Conservation (phyloP, 2,888 invertebrate genomes). For the Cancer borealis region DNA sequence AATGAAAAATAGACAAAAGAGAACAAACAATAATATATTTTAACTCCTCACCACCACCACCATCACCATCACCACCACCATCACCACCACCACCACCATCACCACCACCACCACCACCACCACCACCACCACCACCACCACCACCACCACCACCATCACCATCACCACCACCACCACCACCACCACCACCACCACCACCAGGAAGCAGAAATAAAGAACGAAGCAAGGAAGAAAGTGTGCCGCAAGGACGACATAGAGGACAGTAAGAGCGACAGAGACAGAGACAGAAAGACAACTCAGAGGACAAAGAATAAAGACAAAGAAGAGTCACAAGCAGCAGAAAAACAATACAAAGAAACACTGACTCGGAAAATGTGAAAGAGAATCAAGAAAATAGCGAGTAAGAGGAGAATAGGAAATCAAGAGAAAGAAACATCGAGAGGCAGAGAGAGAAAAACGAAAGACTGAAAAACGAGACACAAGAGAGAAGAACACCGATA, state of each 20-base stretch:
- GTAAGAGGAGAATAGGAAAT: background rate
- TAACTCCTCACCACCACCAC: no score
- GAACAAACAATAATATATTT: background rate
- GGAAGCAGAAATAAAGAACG: slow-evolving; percentile 43
- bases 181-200: background rate
- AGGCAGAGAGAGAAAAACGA: background rate
- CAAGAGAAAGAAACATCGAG: background rate
- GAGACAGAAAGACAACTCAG: slow-evolving; percentile 26
- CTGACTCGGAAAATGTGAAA: background rate
- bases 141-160: background rate
- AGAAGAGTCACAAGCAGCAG: background rate
- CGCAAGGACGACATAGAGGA: slow-evolving; percentile 39
- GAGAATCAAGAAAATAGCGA: background rate
- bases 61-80: no score
- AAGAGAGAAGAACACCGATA: background rate
- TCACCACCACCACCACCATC: background rate
- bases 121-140: background rate
- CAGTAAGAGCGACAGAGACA: background rate
- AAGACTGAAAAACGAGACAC: background rate
- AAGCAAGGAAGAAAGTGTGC: slow-evolving; percentile 3
- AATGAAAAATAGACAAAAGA: background rate
- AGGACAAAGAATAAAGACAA: background rate
- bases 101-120: background rate
- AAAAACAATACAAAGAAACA: background rate
- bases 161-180: no score